phyloP scores from a whole-genome alignment of 2,888 invertebrate genomes.

The Drosophila falleni region DNA sequence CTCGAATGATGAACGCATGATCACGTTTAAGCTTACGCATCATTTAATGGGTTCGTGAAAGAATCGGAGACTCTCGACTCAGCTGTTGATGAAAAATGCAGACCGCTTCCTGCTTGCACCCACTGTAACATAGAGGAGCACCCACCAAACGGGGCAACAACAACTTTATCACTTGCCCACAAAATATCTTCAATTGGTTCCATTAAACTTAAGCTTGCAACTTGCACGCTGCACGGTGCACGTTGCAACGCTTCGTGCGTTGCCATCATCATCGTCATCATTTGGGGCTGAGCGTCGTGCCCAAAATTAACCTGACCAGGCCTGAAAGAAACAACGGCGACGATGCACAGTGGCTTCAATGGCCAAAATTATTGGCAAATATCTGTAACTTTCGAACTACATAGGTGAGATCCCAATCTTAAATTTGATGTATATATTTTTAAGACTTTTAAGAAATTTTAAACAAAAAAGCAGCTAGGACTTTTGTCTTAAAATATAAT shows the following conservation, averaged over 20 bases:
- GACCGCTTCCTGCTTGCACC: constrained; percentile 47
- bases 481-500: too few species aligned
- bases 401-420: too few species aligned
- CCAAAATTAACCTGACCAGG: constrained; percentile 78
- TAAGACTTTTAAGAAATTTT: too few species aligned
- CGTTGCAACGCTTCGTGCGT: constrained; percentile 68
- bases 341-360: neutral
- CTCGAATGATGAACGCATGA: constrained; percentile 60
- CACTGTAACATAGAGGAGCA: constrained; percentile 42
- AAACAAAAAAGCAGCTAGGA: too few species aligned
- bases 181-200: constrained; percentile 83
- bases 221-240: constrained; percentile 9
- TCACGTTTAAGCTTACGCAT: constrained; percentile 75
- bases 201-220: constrained; percentile 78
- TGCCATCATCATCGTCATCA: constrained; percentile 76
- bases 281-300: constrained; percentile 64
- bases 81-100: constrained; percentile 67
- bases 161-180: constrained; percentile 83
- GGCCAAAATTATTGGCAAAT: neutral
- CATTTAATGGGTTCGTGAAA: constrained; percentile 76
- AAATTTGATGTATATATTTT: too few species aligned
- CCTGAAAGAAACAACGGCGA: neutral
- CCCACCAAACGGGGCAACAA: constrained; percentile 68
- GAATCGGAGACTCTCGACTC: constrained; percentile 31
- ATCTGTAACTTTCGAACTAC: neutral